Base-by-base conservation (phyloP, 2,797 vertebrate species). In the Sparus aurata region DNA sequence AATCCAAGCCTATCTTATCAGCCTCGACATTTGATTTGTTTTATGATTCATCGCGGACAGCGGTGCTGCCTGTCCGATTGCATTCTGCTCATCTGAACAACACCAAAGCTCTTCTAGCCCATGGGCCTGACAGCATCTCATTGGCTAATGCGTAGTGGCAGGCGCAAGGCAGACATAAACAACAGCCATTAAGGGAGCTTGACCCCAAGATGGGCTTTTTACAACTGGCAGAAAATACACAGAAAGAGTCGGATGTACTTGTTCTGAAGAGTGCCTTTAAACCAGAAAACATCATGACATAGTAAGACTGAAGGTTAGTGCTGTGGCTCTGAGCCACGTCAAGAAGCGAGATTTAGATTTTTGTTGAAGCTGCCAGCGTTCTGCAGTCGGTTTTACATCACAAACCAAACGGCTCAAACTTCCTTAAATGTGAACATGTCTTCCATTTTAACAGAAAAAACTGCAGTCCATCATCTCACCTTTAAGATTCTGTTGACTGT, bases 61-160 rank as follows among this genome's bases (percentile, higher is more conserved):
- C 74, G 54, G 55, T 12, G 63, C 72, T 50, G 83, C 83, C 88
- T 49, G 79, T 78, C 88, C 74, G 77, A 92, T 91, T 77, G 73
- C 69, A 77, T 92, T 93, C 84, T 80, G 76, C 85, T 84, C 85
- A 73, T 87, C 77, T 75, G 84, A 84, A 77, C 79, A 70, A 78
- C 77, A 87, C 87, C 86, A 88, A 83, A 85, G 82, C 87, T 75
- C 63, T 25, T 58, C 49, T 82, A 45, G 79, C 85, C 85, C 76
- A 47, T 67, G 73, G 88, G 81, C 85, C 75, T 49, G 2, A 18
- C 64, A 75, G 75, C 72, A 54, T 89, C 84, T 88, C 80, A 86
- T 68, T 80, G 88, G 83, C 87, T 91, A 92, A 94, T 86, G 80
- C 77, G 73, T 77, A 84, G 82, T 85, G 90, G 83, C 92, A 92